phyloP scores from a whole-genome alignment of 2,113 vertebrate genomes.

The Numenius arquata region DNA sequence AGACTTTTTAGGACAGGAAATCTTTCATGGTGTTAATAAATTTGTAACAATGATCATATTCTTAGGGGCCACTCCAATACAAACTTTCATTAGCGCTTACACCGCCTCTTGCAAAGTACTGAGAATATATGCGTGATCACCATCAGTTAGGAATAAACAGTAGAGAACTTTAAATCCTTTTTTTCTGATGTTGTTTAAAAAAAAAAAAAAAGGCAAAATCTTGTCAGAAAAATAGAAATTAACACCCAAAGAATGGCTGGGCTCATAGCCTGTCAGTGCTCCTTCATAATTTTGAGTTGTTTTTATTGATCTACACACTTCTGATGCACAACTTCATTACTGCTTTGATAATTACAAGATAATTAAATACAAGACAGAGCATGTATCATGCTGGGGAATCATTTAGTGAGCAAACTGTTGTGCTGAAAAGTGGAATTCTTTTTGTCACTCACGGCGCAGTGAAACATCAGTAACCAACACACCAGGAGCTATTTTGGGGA shows the following conservation, averaged over 20 bases:
- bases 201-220: neutral
- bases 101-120: neutral
- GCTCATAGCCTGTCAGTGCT: neutral
- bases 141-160: neutral
- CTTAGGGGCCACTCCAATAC: slow-evolving; percentile 31
- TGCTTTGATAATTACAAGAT: slow-evolving; percentile 53
- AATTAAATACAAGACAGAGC: slow-evolving; percentile 62
- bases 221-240: slow-evolving; percentile 5
- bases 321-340: slow-evolving; percentile 38
- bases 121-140: neutral
- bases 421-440: slow-evolving; percentile 50
- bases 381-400: slow-evolving; percentile 19
- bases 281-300: neutral
- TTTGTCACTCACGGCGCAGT: neutral
- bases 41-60: slow-evolving; percentile 32
- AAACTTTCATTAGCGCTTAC: slow-evolving; percentile 27
- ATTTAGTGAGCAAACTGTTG: slow-evolving; percentile 36
- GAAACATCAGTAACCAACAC: neutral
- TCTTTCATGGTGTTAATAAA: slow-evolving; percentile 43
- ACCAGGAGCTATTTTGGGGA: neutral
- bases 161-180: neutral
- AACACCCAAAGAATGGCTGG: fast-evolving
- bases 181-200: neutral
- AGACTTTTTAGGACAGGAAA: slow-evolving; percentile 39
- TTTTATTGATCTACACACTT: slow-evolving; percentile 47